These are phyloP conservation scores for Siphonodentalium dalli DNA, from an alignment of 2,888 invertebrate genomes.

Conservation along the genomic window DNA sequence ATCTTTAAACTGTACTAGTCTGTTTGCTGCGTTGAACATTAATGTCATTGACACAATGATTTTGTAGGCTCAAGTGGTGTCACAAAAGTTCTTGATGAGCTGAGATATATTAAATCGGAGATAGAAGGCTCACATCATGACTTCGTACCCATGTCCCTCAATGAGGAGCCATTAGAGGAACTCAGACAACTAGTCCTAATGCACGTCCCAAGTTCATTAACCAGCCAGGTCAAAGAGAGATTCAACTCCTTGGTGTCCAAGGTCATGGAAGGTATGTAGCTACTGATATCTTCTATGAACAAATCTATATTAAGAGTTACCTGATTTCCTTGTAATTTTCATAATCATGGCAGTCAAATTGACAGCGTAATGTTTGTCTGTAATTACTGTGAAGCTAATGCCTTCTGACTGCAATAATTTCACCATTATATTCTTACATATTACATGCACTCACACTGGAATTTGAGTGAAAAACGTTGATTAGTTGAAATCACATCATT, in stretches of 20 bases:
- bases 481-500: too few relatives aligned
- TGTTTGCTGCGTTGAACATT: too few relatives aligned
- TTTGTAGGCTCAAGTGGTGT: too few relatives aligned
- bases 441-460: too few relatives aligned
- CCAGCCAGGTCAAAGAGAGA: constrained; percentile 11
- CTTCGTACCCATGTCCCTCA: constrained; percentile 8
- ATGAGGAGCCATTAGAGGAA: constrained; percentile 20
- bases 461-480: too few relatives aligned
- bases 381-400: not conserved
- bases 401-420: not conserved
- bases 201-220: constrained; percentile 32
- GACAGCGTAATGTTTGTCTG: not conserved
- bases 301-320: too few relatives aligned
- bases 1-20: too few relatives aligned
- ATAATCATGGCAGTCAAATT: not conserved
- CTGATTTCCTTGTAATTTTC: not conserved
- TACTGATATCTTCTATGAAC: too few relatives aligned
- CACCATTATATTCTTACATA: too few relatives aligned
- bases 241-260: constrained; percentile 20
- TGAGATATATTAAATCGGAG: constrained; percentile 22
- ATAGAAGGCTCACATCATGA: constrained; percentile 27
- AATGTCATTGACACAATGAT: too few relatives aligned
- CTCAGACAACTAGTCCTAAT: constrained; percentile 31
- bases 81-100: too few relatives aligned
- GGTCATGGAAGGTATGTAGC: constrained; percentile 26